Evolutionary conservation across 2,113 vertebrate species (phyloP).

Genomic region (Dicaeum eximium): DNA sequence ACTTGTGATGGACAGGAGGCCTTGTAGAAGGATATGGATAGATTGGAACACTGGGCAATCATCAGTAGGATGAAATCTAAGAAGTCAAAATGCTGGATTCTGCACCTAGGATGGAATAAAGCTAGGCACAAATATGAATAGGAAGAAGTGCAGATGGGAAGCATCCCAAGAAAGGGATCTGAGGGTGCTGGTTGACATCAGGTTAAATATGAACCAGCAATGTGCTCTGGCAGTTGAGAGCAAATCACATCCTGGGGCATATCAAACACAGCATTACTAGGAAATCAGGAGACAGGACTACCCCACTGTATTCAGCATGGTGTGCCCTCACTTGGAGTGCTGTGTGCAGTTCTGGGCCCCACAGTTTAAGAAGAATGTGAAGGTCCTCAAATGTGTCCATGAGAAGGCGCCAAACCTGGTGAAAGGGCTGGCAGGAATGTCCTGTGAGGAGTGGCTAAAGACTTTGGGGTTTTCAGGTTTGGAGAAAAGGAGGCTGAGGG

Average conservation of each 20-base stretch:
- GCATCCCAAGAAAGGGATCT: background rate
- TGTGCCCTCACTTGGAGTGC: background rate
- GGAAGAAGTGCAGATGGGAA: background rate
- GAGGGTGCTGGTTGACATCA: background rate
- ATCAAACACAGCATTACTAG: background rate
- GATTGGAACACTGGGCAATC: background rate
- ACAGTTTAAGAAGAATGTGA: background rate
- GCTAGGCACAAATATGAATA: background rate
- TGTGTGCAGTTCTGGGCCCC: background rate
- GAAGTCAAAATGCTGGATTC: background rate
- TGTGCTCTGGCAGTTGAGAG: background rate
- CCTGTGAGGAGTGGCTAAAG: background rate
- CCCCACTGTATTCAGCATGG: fast-evolving
- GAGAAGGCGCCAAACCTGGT: background rate
- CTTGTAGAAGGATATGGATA: background rate
- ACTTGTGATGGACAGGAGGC: background rate
- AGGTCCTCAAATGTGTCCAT: background rate
- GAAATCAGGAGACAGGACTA: background rate
- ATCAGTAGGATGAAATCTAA: background rate
- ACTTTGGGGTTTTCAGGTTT: background rate
- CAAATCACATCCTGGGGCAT: background rate
- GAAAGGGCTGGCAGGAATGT: background rate
- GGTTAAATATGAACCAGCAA: background rate
- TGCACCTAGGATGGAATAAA: background rate
- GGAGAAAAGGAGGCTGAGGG: background rate